These are phyloP conservation scores for Epicauta chinensis DNA, from an alignment of 1,140 invertebrate species.

Conservation along the genomic window DNA sequence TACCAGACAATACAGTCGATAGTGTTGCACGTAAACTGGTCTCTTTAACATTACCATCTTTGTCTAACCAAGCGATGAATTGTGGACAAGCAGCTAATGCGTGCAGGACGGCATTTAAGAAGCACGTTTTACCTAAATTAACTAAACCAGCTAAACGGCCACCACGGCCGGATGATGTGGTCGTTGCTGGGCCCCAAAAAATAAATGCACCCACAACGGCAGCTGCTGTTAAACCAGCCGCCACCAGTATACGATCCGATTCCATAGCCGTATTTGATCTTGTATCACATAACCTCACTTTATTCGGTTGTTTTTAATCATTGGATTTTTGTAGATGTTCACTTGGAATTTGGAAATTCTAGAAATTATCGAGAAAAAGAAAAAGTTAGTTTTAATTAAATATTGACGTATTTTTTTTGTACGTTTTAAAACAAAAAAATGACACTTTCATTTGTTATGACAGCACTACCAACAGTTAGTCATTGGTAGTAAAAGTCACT, in stretches of 20 bases:
- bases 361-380: too few species aligned
- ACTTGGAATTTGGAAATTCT: too few species aligned
- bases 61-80: slow-evolving; percentile 74
- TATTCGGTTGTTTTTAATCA: background rate
- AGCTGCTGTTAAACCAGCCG: slow-evolving; percentile 66
- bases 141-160: slow-evolving; percentile 72
- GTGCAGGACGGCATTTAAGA: slow-evolving; percentile 80
- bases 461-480: too few species aligned
- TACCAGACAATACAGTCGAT: slow-evolving; percentile 40
- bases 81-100: slow-evolving; percentile 73
- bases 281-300: background rate
- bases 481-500: too few species aligned
- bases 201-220: slow-evolving; percentile 71
- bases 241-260: slow-evolving; percentile 59
- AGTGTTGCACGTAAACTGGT: slow-evolving; percentile 37
- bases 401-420: too few species aligned
- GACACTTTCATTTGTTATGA: too few species aligned
- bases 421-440: too few species aligned
- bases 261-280: slow-evolving; percentile 47
- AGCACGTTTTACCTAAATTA: slow-evolving; percentile 82
- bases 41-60: slow-evolving; percentile 43
- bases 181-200: slow-evolving; percentile 66
- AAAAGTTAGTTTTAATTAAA: too few species aligned
- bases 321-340: background rate
- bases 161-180: slow-evolving; percentile 40